A percentile compares a stretch with the other conserved stretches of the same genome.
phyloP scores from a whole-genome alignment of 1,140 invertebrate species.

The Heliconius himera region DNA sequence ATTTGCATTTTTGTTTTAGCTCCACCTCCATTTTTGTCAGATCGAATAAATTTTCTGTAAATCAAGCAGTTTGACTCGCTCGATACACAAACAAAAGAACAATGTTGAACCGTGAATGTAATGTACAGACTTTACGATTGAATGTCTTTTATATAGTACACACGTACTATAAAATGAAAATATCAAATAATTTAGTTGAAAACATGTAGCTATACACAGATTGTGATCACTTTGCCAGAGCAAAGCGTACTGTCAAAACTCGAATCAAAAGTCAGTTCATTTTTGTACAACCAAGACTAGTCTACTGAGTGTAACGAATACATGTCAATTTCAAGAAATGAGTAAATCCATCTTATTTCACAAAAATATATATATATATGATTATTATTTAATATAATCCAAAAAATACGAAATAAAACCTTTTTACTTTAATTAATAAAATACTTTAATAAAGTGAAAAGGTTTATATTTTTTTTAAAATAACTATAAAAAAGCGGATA shows the following conservation, averaged over 20 bases:
- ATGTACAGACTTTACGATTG: neutral
- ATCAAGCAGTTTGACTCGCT: slow-evolving; percentile 24
- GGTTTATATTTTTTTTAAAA: too few relatives aligned
- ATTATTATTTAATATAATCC: too few relatives aligned
- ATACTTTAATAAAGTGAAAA: too few relatives aligned
- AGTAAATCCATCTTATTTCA: too few relatives aligned
- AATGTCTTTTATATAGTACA: slow-evolving; percentile 1
- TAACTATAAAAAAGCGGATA: too few relatives aligned
- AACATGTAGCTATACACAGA: neutral
- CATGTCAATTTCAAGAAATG: neutral
- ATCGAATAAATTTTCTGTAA: slow-evolving; percentile 29
- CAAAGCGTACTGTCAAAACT: slow-evolving; percentile 9
- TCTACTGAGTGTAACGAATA: neutral
- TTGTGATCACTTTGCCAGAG: slow-evolving; percentile 7
- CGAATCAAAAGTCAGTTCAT: neutral
- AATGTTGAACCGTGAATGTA: slow-evolving; percentile 21
- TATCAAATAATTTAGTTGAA: slow-evolving; percentile 1
- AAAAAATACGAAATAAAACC: too few relatives aligned
- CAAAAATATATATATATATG: too few relatives aligned
- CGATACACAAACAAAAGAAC: slow-evolving; percentile 34
- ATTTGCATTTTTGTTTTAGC: slow-evolving; percentile 36
- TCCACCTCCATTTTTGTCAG: slow-evolving; percentile 39
- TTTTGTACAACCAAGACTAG: neutral
- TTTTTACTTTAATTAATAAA: too few relatives aligned
- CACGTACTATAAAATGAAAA: neutral